These are phyloP conservation scores for Tigriopus japonicus DNA, from an alignment of 1,140 invertebrate genomes.

Conservation along the genomic window DNA sequence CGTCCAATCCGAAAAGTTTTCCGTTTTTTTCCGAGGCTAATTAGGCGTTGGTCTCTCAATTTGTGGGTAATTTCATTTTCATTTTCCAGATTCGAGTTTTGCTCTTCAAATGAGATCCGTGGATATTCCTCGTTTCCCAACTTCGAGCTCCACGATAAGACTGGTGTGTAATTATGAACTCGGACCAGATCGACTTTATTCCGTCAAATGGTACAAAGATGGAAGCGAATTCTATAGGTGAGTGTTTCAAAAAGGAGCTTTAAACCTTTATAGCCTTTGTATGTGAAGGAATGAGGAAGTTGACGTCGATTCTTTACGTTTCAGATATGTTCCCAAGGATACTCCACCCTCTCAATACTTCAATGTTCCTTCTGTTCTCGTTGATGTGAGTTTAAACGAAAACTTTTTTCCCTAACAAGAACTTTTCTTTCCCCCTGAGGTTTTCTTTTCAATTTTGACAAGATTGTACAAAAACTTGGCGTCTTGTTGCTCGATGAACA, in stretches of 20 bases:
- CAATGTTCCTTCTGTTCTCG: conserved; percentile 46
- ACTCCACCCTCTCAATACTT: conserved; percentile 48
- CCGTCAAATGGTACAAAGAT: conserved; percentile 25
- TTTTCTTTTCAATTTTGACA: no score
- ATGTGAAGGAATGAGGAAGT: not conserved
- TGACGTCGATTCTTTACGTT: conserved; percentile 21
- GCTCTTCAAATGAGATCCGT: not conserved
- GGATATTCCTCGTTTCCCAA: not conserved
- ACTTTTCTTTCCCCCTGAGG: no score
- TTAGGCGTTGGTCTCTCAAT: no score
- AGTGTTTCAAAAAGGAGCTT: no score
- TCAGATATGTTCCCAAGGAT: conserved; percentile 51
- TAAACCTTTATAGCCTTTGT: no score
- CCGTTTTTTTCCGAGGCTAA: no score
- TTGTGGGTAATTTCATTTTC: no score
- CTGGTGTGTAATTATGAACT: not conserved
- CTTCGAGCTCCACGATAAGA: not conserved
- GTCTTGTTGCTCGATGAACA: no score
- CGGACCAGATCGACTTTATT: conserved; percentile 20
- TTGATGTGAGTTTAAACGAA: conserved; percentile 44
- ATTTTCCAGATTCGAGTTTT: no score
- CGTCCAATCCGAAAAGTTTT: no score
- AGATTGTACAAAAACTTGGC: no score
- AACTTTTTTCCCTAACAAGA: no score
- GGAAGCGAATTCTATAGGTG: conserved; percentile 21